These are phyloP conservation scores for Euproctis similis DNA, from an alignment of 2,888 invertebrate species.

Conservation along the genomic window DNA sequence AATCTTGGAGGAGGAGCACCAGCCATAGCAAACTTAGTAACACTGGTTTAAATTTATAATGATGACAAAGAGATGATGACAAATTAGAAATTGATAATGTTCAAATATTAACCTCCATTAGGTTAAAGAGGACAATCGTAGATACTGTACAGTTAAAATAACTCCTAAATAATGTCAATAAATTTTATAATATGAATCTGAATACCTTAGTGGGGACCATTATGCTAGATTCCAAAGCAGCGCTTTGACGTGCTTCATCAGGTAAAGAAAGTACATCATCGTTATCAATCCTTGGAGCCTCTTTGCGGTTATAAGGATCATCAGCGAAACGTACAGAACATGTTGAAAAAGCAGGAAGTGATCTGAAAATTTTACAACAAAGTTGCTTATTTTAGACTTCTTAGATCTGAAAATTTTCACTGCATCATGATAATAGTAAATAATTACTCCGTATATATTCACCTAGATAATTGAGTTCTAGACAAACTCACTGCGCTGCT, in stretches of 20 bases:
- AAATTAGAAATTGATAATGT: no score
- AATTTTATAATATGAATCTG: no score
- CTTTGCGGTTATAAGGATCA: slow-evolving; percentile 46
- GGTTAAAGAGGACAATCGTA: no score
- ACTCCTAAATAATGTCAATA: background rate
- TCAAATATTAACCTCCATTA: no score
- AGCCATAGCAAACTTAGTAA: no score
- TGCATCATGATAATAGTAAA: no score
- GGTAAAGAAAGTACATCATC: slow-evolving; percentile 61
- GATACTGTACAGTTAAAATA: no score
- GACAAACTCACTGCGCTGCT: slow-evolving; percentile 36
- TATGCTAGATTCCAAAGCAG: slow-evolving; percentile 68
- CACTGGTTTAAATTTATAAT: background rate
- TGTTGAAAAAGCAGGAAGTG: slow-evolving; percentile 48
- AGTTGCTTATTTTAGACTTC: slow-evolving; percentile 2
- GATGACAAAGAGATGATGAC: no score
- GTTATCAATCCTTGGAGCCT: slow-evolving; percentile 69
- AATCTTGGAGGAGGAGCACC: no score
- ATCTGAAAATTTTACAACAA: no score
- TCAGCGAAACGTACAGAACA: slow-evolving; percentile 20
- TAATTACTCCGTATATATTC: no score
- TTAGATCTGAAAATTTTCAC: no score
- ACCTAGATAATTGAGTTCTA: slow-evolving; percentile 45
- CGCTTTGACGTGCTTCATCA: slow-evolving; percentile 63
- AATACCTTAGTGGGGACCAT: slow-evolving; percentile 72